These are phyloP conservation scores for Epinephelus malabaricus DNA, from an alignment of 2,797 vertebrate genomes.

Conservation along the genomic window DNA sequence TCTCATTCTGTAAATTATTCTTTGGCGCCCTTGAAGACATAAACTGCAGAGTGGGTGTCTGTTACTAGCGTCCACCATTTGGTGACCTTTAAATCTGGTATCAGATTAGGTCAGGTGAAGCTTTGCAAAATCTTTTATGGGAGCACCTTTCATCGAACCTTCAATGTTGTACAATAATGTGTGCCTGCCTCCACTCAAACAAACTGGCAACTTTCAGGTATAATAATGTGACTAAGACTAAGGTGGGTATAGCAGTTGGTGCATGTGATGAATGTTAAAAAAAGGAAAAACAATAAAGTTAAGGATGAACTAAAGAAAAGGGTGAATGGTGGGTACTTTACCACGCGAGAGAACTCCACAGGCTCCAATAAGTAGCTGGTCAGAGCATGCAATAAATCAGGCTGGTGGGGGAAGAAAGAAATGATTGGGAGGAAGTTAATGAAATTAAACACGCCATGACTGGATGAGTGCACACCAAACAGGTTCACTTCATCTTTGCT, in stretches of 20 bases:
- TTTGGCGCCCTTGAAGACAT: constrained; percentile 14
- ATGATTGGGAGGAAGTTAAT: constrained; percentile 52
- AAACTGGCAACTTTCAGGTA: background rate
- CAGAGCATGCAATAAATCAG: constrained; percentile 91
- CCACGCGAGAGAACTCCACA: constrained; percentile 88
- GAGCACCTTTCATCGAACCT: background rate
- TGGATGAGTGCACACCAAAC: constrained; percentile 9
- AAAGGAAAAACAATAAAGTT: constrained; percentile 18
- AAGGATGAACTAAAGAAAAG: constrained; percentile 5
- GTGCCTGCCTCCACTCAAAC: background rate
- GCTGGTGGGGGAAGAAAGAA: constrained; percentile 79
- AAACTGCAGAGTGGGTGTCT: background rate
- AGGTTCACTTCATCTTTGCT: background rate
- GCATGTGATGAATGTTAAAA: constrained; percentile 22
- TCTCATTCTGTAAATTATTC: constrained; percentile 5
- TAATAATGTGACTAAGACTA: background rate
- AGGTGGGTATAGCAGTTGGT: background rate
- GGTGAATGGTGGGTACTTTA: constrained; percentile 78
- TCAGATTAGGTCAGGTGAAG: background rate
- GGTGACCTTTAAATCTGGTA: background rate
- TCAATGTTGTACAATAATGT: constrained; percentile 8
- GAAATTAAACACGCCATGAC: constrained; percentile 29
- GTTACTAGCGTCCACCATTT: background rate
- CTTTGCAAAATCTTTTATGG: constrained; percentile 2
- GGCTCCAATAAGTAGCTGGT: constrained; percentile 89